phyloP scores from a whole-genome alignment of 1,140 invertebrate species.

The Nebria ingens region DNA sequence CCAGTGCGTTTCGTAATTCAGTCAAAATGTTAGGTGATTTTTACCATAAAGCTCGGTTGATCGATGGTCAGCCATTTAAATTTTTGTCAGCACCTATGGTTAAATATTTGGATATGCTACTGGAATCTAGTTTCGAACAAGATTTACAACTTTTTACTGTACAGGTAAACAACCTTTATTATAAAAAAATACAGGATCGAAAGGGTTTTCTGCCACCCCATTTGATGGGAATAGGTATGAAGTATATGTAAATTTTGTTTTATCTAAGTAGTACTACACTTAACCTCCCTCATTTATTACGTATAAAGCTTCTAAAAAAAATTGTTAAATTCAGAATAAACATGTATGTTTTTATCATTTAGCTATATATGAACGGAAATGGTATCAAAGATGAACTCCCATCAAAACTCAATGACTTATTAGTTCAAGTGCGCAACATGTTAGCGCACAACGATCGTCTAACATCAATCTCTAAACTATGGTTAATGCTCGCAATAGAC shows the following conservation, averaged over 20 bases:
- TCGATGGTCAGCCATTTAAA: slow-evolving; percentile 18
- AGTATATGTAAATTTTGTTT: no score
- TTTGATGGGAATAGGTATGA: no score
- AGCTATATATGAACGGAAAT: slow-evolving; percentile 27
- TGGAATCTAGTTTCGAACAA: slow-evolving; percentile 16
- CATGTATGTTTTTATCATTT: no score
- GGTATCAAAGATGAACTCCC: slow-evolving; percentile 18
- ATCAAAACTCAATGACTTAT: slow-evolving; percentile 22
- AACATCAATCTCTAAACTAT: slow-evolving; percentile 21
- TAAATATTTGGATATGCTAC: slow-evolving; percentile 21
- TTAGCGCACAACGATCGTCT: slow-evolving; percentile 18
- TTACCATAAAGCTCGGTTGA: slow-evolving; percentile 21
- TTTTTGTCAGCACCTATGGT: slow-evolving; percentile 21
- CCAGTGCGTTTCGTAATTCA: slow-evolving; percentile 20
- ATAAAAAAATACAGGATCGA: no score
- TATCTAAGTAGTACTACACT: no score
- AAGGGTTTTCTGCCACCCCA: no score
- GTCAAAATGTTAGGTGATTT: slow-evolving; percentile 23
- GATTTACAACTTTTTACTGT: slow-evolving; percentile 22
- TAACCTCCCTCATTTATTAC: no score
- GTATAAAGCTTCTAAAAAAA: no score
- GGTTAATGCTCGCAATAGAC: slow-evolving; percentile 26
- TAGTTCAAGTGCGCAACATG: slow-evolving; percentile 17
- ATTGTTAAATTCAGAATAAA: no score
- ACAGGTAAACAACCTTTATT: slow-evolving; percentile 17